Evolutionary conservation across 2,888 invertebrate genomes (phyloP), one percentile per base, ranked within the genome.

Genomic region (Dusona sp.): DNA sequence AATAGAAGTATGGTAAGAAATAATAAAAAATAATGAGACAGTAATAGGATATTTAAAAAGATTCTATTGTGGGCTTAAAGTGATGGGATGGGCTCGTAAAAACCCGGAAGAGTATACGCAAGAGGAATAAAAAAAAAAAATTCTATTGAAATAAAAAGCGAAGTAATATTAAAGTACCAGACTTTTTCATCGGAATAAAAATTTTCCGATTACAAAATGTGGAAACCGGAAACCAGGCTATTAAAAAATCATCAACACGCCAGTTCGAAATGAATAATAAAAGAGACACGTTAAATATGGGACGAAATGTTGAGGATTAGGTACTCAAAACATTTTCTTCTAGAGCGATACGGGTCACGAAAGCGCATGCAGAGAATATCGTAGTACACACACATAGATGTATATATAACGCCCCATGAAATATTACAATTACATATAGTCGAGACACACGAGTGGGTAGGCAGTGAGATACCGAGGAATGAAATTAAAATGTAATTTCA

Each of bases 401-500:
- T 45, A 48, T 54, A 61, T 61, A 54, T 57, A 57, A 67, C 57
- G 25, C 11, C 42, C 42, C 64, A 57, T 45, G 79, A 36, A 86
- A 77, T 73, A 70, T 81, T 74, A 67, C 83, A 77, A 68, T 82
- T 72, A 67, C 72, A 54, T 78, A 73, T 67, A 83, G 57, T 51
- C 25, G 25, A 65, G 70, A 73, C 68, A 75, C 48, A 78, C 65
- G 54, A 9, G 75, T 65, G 54, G 4, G 57, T 57, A 29, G 45
- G 67, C 70, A 64, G 75, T 84, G 78, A 79, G 80, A 81, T 64
- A 78, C 74, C 86, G 87, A 88, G 89, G 90, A 90, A 91, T 91
- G 91, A 92, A 93, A 92, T 92, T 92, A 92, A 93, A 93, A 93
- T 91, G 92, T 92, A 92, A 92, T 93, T 92, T 89, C 90, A 48